These are phyloP conservation scores for Neotoma lepida DNA, from an alignment of 2,113 vertebrate genomes.

Conservation along the genomic window DNA sequence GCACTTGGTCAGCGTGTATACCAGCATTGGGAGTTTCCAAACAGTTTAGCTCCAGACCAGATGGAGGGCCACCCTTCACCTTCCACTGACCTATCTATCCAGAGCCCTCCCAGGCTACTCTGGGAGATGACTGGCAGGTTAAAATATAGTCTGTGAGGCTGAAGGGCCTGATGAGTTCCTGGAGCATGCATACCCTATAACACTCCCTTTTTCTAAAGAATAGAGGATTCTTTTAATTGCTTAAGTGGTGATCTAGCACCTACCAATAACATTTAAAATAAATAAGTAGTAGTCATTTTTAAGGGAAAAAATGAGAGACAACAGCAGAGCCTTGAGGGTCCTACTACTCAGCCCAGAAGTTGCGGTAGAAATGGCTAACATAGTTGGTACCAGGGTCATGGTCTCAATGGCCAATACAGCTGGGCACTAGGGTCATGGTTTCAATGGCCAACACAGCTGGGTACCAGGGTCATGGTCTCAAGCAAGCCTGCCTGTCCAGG, in stretches of 20 bases:
- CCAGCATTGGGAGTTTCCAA: background rate
- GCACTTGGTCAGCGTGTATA: background rate
- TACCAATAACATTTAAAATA: background rate
- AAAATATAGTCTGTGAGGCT: background rate
- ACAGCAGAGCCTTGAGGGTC: background rate
- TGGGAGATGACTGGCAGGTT: background rate
- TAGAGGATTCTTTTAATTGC: background rate
- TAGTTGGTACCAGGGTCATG: background rate
- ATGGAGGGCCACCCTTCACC: slow-evolving; percentile 10
- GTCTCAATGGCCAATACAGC: background rate
- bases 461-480: background rate
- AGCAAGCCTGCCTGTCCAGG: background rate
- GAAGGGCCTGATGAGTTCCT: background rate
- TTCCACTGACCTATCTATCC: background rate
- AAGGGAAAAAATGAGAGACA: background rate
- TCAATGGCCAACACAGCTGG: no score
- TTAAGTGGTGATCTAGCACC: background rate
- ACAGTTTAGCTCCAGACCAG: background rate
- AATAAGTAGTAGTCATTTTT: background rate
- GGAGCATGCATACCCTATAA: background rate
- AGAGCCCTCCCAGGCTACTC: background rate
- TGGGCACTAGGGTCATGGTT: background rate
- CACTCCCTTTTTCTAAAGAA: background rate
- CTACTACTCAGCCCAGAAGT: background rate
- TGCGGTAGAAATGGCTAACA: background rate